phyloP scores from a whole-genome alignment of 2,113 vertebrate species.

The Engystomops pustulosus region DNA sequence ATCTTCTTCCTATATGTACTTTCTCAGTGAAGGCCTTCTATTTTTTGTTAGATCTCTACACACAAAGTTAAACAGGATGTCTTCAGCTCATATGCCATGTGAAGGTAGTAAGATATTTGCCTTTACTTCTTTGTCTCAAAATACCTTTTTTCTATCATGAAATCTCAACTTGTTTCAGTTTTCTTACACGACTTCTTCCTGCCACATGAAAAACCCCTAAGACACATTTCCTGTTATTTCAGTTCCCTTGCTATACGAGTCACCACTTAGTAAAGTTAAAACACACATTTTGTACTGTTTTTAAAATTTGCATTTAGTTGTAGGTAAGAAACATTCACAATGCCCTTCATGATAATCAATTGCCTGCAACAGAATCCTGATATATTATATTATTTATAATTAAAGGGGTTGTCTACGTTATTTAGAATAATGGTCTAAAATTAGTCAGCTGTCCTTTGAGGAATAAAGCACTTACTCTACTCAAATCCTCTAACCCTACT shows the following conservation, averaged over 20 bases:
- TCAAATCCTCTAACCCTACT: too few relatives aligned
- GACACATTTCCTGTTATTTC: constrained; percentile 35
- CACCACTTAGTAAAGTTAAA: not conserved
- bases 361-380: too few relatives aligned
- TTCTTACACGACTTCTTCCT: constrained; percentile 15
- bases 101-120: not conserved
- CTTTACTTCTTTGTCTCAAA: not conserved
- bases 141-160: not conserved
- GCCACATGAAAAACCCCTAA: constrained; percentile 13
- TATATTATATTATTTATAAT: too few relatives aligned
- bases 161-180: constrained; percentile 3
- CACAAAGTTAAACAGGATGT: not conserved
- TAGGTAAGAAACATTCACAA: too few relatives aligned
- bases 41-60: not conserved
- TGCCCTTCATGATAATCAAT: too few relatives aligned
- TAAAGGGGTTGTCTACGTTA: too few relatives aligned
- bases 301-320: too few relatives aligned
- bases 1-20: not conserved
- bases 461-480: too few relatives aligned
- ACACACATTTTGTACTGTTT: too few relatives aligned
- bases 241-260: not conserved
- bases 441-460: too few relatives aligned
- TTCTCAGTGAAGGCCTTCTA: not conserved
- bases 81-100: too few relatives aligned
- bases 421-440: too few relatives aligned